phyloP scores from a whole-genome alignment of 2,888 invertebrate species.

The Charanyca ferruginea region DNA sequence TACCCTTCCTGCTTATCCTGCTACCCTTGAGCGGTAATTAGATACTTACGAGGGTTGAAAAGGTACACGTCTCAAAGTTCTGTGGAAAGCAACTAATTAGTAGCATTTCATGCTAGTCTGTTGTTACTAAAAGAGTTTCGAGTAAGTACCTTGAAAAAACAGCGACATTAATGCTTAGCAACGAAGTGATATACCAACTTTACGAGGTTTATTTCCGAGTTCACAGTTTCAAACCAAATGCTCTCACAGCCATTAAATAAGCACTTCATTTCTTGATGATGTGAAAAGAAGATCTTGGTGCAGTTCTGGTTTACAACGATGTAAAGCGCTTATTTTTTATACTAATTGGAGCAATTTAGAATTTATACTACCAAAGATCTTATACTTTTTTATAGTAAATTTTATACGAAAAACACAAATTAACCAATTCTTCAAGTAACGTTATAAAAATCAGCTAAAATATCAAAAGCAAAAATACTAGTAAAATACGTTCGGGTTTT shows the following conservation, averaged over 20 bases:
- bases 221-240: neutral
- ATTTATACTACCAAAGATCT: too few relatives aligned
- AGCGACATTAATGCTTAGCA: conserved; percentile 11
- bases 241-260: neutral
- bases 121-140: conserved; percentile 5
- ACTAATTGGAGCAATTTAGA: too few relatives aligned
- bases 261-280: neutral
- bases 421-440: neutral
- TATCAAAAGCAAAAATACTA: conserved; percentile 1
- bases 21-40: conserved; percentile 49
- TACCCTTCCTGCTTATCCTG: conserved; percentile 8
- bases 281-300: neutral
- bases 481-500: conserved; percentile 10
- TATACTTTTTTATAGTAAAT: too few relatives aligned
- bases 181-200: neutral
- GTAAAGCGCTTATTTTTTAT: too few relatives aligned
- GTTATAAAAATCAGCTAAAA: neutral
- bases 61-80: conserved; percentile 44
- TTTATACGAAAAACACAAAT: neutral
- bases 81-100: conserved; percentile 40
- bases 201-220: neutral
- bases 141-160: conserved; percentile 2
- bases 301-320: neutral
- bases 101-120: conserved; percentile 23
- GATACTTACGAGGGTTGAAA: conserved; percentile 30